Base-by-base conservation (phyloP, 2,888 invertebrate species). In the Gymnoscelis rufifasciata region DNA sequence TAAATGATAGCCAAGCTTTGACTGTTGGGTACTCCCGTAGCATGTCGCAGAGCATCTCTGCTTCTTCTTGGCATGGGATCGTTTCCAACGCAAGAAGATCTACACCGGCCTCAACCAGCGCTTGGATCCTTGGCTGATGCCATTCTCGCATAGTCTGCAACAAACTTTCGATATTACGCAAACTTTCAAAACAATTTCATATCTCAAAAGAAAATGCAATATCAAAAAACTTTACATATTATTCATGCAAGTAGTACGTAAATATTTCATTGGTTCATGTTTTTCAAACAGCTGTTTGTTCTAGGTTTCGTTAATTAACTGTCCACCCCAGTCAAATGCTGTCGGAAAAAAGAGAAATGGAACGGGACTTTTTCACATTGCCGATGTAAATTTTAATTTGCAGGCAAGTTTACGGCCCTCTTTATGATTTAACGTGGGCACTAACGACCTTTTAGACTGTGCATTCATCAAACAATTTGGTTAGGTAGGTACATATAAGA, bases 51-150 rank as follows among this genome's bases (percentile, higher is more conserved):
- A 98, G 77, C 71, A 94, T 94, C 71, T 93, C 92, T 0, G 95
- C 98, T 82, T 98, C 98, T 63, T 91, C 90, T 66, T 91, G 90
- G 57, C 95, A 94, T 5, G 98, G 98, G 63, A 98, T 95, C 0
- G 98, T 98, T 80, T 98, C 98, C 59, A 98, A 83, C 1, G 96
- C 97, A 53, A 98, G 78, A 4, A 96, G 75, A 78, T 97, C 96
- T 1, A 94, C 94, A 0, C 95, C 96, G 1, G 92, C 93, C 54
- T 94, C 92, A 12, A 96, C 75, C 19, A 98, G 84, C 0, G 94
- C 93, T 62, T 92, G 90, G 23, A 98, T 92, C 35, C 97, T 90
- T 0, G 94, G 93, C 44, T 92, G 89, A 80, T 98, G 98, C 95
- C 97, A 97, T 31, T 93, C 91, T 37, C 90, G 91, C 74, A 98